Conservation (phyloP, 2,113 vertebrate genomes). For the Nansenia antarctica region DNA sequence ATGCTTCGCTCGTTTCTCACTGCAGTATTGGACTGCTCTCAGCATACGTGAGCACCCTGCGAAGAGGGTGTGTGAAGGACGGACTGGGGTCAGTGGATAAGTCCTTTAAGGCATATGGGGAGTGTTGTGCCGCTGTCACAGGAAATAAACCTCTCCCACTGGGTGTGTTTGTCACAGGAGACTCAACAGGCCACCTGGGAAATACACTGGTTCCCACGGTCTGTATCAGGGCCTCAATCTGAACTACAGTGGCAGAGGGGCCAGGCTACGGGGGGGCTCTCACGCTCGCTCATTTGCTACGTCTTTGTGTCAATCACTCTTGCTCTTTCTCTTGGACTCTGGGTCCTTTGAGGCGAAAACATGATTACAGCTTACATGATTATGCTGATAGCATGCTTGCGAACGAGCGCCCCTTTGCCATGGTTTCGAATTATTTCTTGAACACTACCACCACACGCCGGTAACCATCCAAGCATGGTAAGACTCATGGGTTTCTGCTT, state of each 20-base stretch:
- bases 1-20: no score
- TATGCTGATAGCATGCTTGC: slow-evolving; percentile 14
- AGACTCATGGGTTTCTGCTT: no score
- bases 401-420: slow-evolving; percentile 23
- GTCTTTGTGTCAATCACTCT: slow-evolving; percentile 2
- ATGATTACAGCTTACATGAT: no score
- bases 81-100: slow-evolving; percentile 40
- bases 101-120: slow-evolving; percentile 45
- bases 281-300: slow-evolving; percentile 9
- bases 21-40: no score
- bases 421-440: slow-evolving; percentile 31
- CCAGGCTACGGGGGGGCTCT: slow-evolving; percentile 2
- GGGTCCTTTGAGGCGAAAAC: slow-evolving; percentile 7
- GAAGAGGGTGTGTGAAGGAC: slow-evolving; percentile 33
- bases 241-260: slow-evolving; percentile 23
- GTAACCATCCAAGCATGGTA: neutral
- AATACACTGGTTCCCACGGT: slow-evolving; percentile 59
- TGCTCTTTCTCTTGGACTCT: neutral
- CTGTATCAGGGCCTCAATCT: slow-evolving; percentile 47
- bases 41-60: no score
- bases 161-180: slow-evolving; percentile 48
- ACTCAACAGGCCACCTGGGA: slow-evolving; percentile 56
- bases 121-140: slow-evolving; percentile 40
- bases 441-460: slow-evolving; percentile 7
- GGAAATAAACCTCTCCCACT: slow-evolving; percentile 57